Evolutionary conservation across 2,113 vertebrate species (phyloP).

Genomic region (Pica pica): DNA sequence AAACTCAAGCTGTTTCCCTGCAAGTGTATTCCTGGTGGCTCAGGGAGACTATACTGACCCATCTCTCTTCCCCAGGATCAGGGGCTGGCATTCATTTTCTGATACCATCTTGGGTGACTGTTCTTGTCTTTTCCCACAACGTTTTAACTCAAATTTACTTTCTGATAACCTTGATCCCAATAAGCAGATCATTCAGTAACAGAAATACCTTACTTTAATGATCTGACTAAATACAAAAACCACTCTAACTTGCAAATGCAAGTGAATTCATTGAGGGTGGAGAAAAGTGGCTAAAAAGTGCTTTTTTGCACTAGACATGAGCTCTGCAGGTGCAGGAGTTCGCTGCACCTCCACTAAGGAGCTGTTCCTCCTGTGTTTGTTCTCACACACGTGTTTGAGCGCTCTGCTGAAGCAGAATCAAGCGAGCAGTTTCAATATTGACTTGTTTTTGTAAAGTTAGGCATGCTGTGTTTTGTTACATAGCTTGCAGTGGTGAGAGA

Average conservation of each 20-base stretch:
- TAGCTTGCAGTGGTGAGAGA: not conserved
- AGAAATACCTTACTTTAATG: not conserved
- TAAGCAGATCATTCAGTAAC: not conserved
- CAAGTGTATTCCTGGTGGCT: not conserved
- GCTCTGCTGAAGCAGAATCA: not conserved
- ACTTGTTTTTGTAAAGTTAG: not conserved
- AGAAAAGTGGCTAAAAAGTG: not conserved
- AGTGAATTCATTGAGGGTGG: fast-evolving
- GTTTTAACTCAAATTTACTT: not conserved
- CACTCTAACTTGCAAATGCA: not conserved
- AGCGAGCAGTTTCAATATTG: not conserved
- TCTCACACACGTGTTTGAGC: fast-evolving
- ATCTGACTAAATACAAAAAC: not conserved
- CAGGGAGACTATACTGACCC: not conserved
- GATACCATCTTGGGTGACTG: fast-evolving
- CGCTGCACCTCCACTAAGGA: not conserved
- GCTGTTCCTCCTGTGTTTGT: not conserved
- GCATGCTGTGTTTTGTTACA: not conserved
- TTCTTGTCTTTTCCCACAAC: not conserved
- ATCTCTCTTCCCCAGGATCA: not conserved
- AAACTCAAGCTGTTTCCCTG: not conserved
- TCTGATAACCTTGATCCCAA: not conserved
- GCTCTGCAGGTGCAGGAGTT: not conserved
- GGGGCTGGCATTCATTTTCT: not conserved
- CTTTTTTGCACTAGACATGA: fast-evolving